A percentile compares a stretch with the other conserved stretches of the same genome.
phyloP scores from a whole-genome alignment of 1,140 invertebrate species.

The Heliconius eleuchia region DNA sequence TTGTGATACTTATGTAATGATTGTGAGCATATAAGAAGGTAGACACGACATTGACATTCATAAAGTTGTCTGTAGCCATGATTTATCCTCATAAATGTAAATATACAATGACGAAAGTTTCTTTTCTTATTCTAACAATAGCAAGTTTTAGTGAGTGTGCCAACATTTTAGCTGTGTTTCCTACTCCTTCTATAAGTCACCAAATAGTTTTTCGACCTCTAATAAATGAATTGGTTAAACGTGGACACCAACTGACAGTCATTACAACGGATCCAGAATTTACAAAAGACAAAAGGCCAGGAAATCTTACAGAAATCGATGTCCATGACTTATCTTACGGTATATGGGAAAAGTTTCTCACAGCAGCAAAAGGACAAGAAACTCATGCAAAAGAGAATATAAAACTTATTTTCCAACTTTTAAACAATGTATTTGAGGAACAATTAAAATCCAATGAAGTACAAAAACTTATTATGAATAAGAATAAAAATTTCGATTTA shows the following conservation, averaged over 20 bases:
- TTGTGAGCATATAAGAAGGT: conserved; percentile 3
- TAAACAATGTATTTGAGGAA: conserved; percentile 37
- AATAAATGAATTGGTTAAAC: conserved; percentile 64
- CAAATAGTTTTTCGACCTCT: conserved; percentile 78
- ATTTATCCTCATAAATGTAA: background rate
- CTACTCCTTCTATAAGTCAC: conserved; percentile 81
- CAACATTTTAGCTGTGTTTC: conserved; percentile 77
- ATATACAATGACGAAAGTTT: background rate
- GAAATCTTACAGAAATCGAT: conserved; percentile 58
- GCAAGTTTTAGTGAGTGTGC: conserved; percentile 21
- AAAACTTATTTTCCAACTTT: conserved; percentile 15
- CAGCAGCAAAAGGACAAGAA: conserved; percentile 34
- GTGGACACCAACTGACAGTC: conserved; percentile 77
- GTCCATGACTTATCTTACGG: conserved; percentile 52
- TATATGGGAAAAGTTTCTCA: conserved; percentile 34
- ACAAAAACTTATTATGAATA: conserved; percentile 39
- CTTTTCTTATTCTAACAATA: background rate
- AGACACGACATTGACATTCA: background rate
- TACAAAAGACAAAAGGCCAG: conserved; percentile 43
- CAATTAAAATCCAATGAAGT: conserved; percentile 41
- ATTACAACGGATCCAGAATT: conserved; percentile 63
- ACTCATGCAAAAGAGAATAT: conserved; percentile 23
- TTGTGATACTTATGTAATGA: background rate
- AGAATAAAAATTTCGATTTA: conserved; percentile 45
- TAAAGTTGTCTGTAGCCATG: background rate